Conservation (phyloP, 1,140 invertebrate genomes). For the Cyphomyrmex costatus region DNA sequence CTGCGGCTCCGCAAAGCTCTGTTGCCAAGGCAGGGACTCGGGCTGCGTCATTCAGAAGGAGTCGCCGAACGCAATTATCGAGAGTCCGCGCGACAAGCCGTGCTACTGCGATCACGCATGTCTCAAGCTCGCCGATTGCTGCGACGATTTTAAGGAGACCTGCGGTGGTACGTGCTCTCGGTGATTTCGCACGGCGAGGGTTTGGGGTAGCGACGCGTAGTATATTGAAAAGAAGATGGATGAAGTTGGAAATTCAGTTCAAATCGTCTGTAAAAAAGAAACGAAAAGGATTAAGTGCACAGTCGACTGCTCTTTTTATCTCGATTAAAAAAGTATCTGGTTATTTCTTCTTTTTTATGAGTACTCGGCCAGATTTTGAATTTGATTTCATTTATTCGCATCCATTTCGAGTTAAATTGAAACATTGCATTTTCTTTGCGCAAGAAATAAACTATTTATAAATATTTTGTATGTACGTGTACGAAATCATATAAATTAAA, state of each 20-base stretch:
- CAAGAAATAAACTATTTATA: background rate
- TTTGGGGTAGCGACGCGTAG: background rate
- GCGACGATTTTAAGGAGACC: conserved; percentile 93
- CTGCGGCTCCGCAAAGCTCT: conserved; percentile 91
- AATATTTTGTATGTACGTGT: background rate
- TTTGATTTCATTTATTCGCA: background rate
- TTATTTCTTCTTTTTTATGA: background rate
- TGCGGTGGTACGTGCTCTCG: conserved; percentile 91
- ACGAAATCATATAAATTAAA: background rate
- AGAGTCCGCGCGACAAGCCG: conserved; percentile 93
- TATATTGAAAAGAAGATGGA: background rate
- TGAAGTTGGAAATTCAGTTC: no score
- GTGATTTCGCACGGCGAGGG: background rate
- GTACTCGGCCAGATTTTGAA: background rate
- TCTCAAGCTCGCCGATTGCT: conserved; percentile 94
- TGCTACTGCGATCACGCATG: conserved; percentile 97
- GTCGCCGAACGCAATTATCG: conserved; percentile 93
- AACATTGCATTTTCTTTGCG: background rate
- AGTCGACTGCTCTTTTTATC: background rate
- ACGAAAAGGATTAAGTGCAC: background rate
- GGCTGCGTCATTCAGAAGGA: conserved; percentile 95
- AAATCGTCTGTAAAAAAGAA: background rate
- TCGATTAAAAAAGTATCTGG: background rate
- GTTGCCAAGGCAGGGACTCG: conserved; percentile 93
- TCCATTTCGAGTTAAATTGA: background rate